Evolutionary conservation across 2,888 invertebrate genomes (phyloP), one percentile per base, ranked within the genome.

Genomic region (Galerucella nymphaeae): DNA sequence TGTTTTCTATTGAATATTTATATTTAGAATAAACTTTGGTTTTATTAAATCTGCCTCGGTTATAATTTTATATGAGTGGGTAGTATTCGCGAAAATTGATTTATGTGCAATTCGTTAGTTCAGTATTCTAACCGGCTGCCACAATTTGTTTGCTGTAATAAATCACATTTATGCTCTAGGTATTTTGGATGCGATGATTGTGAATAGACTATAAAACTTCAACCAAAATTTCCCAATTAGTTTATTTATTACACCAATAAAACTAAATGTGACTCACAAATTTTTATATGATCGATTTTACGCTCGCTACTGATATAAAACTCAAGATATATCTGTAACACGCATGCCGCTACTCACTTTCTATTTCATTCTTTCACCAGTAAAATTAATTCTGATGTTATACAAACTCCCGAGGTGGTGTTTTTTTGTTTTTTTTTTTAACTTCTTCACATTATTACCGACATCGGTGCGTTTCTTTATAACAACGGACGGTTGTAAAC

Each of bases 311-410:
- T 8, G 50, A 50, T n/a, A 50, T 16, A 50, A 50, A 50, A 50
- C 16, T 50, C 50, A 50, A 50, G 50, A 18, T 53, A 53, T 59
- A 59, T 59, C 30, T 38, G 38, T 59, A 38, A 30, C n/a, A 59
- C 9, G 59, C 59, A 59, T 59, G 30, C 38, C 53, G 18, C 53
- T 59, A 59, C 5, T 59, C 16, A 59, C 59, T 59, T 59, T 58
- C 58, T 58, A 58, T 58, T 58, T 30, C 58, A 58, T 58, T 58
- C 58, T 20, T 58, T 59, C 59, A n/a, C 38, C 59, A 59, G 59
- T 38, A 38, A 59, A 30, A 59, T 38, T 38, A 5, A 59, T 59
- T 30, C 59, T 6, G 23, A 23, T 59, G n/a, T 59, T 59, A 59
- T 23, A 59, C 38, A 59, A 59, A 59, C 13, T 59, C 23, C 30